Evolutionary conservation across 2,113 vertebrate species (phyloP), one percentile per base, ranked within the genome.

Genomic region (Oceanites oceanicus): DNA sequence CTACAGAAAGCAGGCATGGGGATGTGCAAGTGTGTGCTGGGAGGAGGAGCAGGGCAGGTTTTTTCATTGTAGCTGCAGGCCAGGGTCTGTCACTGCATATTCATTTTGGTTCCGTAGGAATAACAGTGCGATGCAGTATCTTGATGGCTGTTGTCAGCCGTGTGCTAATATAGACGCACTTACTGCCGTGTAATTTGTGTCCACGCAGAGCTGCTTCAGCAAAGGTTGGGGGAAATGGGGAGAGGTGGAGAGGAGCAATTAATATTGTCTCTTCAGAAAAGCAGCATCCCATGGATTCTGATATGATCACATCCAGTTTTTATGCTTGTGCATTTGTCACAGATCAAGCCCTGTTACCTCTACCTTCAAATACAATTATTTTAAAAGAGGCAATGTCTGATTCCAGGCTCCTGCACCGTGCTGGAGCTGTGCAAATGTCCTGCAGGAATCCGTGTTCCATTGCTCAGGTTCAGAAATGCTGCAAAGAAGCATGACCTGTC

Each of bases 241-340:
- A 77, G 55, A 32, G 25, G 4, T 79, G 25, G 21, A 73, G 58
- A 77, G 44, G 21, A 92, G 12, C 55, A 70, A 34, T 58, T 92
- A 26, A 71, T 88, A 93, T 70, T 62, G 34, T 70, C n/a, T 56
- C 34, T 74, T 92, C 16, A 45, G 76, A 81, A 83, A 79, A 88
- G 56, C 67, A 72, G 8, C 1, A 1, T 90, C 61, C 89, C 7
- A 1, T 81, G 42, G 45, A 62, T 88, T 86, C 59, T 65, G 47
- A 19, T 85, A 4, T 18, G 32, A 45, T 67, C 45, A 8, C 44
- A 70, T 66, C 47, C 56, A 53, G 25, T 67, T 86, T 78, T 84
- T 53, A n/a, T 65, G 8, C 63, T 58, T 2, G 1, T 65, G 30
- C 4, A 5, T 77, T 94, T 96, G 23, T 53, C 65, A 63, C n/a